A percentile compares a stretch with the other conserved stretches of the same genome.
Evolutionary conservation across 2,797 vertebrate species (phyloP).

Genomic region (Tauraco hartlaubi): DNA sequence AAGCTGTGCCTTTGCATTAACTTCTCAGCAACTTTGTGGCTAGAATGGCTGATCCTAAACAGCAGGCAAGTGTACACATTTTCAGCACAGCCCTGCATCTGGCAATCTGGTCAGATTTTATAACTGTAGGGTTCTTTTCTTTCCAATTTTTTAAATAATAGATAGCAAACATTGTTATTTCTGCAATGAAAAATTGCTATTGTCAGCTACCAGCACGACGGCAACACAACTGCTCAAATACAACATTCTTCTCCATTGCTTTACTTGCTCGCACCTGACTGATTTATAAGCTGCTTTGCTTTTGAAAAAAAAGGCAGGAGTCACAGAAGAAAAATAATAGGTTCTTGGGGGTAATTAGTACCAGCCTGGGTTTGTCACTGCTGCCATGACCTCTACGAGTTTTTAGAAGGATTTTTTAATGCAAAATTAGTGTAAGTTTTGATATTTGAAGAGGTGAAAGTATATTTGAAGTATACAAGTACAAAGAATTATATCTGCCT

Average conservation of each 20-base stretch:
- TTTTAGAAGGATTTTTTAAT: not conserved
- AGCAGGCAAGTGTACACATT: not conserved
- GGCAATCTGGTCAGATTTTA: not conserved
- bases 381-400: not conserved
- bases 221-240: not conserved
- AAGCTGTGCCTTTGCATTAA: not conserved
- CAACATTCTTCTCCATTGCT: not conserved
- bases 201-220: not conserved
- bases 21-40: not conserved
- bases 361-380: not conserved
- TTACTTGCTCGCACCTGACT: not conserved
- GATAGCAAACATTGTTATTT: not conserved
- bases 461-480: not conserved
- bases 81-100: not conserved
- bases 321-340: not conserved
- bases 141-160: not conserved
- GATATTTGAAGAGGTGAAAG: not conserved
- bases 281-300: not conserved
- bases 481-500: not conserved
- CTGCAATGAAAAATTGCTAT: not conserved
- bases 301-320: not conserved
- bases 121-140: not conserved
- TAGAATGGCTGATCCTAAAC: not conserved
- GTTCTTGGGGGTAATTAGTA: not conserved
- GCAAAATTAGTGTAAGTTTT: not conserved